Base-by-base conservation (phyloP, 2,888 invertebrate species). In the Norana najaformis region DNA sequence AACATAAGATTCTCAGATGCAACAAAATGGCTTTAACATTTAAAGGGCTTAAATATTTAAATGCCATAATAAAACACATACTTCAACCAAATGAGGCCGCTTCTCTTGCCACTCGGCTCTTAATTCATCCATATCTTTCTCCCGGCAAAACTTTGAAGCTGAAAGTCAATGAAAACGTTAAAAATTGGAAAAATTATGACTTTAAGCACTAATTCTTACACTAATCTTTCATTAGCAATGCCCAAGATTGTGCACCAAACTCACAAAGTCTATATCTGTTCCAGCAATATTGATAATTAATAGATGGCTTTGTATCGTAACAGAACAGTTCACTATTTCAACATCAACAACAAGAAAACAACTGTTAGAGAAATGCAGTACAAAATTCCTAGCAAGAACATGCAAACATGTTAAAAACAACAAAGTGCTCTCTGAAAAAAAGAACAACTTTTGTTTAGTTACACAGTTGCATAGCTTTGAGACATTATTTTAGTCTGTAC, bases 31-130 rank as follows among this genome's bases (percentile, higher is more conserved):
- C 2, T n/a, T 69, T 8, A n/a, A n/a, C n/a, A n/a, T n/a, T n/a
- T n/a, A n/a, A n/a, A n/a, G n/a, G n/a, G n/a, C n/a, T n/a, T n/a
- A n/a, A n/a, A n/a, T n/a, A 30, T 30, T 69, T n/a, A n/a, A n/a
- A 30, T 69, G n/a, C 69, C 69, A 69, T 5, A 69, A n/a, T 0
- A 69, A n/a, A 69, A 8, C 69, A 69, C n/a, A 5, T 85, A 85
- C 85, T 8, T 85, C 85, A 85, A 85, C 85, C 5, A 85, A 85
- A 85, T 85, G 85, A 20, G 85, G 85, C 3, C 85, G 35, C 37
- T 85, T 85, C 23, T 85, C 85, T 37, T 85, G 85, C 85, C 85
- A 85, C 85, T 85, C 85, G 8, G 35, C 20, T 36, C 85, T 85
- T 85, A 85, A 20, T 85, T 85, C 85, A 2, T 85, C 85, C 35